Conservation (phyloP, 2,888 invertebrate species). For the Amphimallon solstitiale region DNA sequence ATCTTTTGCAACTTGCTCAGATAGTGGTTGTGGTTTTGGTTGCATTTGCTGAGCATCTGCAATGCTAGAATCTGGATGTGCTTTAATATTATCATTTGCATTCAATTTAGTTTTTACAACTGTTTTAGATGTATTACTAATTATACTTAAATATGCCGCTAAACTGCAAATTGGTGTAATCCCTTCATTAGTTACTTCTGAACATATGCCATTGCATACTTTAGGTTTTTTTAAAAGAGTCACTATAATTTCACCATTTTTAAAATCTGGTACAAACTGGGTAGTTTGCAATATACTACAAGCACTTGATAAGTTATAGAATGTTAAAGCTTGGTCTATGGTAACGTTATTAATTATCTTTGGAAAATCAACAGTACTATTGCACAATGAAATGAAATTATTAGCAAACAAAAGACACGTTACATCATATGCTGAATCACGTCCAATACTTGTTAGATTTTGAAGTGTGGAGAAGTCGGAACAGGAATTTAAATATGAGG, state of each 20-base stretch:
- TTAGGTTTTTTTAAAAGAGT: background rate
- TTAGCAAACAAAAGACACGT: slow-evolving; percentile 50
- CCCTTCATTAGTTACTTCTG: background rate
- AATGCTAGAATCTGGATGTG: too few species aligned
- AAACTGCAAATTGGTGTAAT: background rate
- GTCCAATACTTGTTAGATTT: slow-evolving; percentile 24
- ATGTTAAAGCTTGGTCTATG: background rate
- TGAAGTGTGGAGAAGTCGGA: slow-evolving; percentile 40
- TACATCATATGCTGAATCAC: slow-evolving; percentile 38
- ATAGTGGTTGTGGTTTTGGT: too few species aligned
- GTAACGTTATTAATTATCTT: background rate
- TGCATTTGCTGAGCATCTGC: too few species aligned
- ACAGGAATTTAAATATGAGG: slow-evolving; percentile 44
- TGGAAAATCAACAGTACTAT: background rate
- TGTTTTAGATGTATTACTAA: background rate
- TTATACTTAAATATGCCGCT: background rate
- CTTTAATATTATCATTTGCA: too few species aligned
- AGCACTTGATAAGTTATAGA: background rate
- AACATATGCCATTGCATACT: background rate
- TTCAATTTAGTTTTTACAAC: too few species aligned
- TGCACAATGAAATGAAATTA: slow-evolving; percentile 39
- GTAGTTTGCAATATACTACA: slow-evolving; percentile 2
- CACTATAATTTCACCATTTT: background rate
- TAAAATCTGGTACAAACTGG: background rate
- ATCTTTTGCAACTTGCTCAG: background rate